Base-by-base conservation (phyloP, 2,797 vertebrate genomes). In the Scarus forsteni region DNA sequence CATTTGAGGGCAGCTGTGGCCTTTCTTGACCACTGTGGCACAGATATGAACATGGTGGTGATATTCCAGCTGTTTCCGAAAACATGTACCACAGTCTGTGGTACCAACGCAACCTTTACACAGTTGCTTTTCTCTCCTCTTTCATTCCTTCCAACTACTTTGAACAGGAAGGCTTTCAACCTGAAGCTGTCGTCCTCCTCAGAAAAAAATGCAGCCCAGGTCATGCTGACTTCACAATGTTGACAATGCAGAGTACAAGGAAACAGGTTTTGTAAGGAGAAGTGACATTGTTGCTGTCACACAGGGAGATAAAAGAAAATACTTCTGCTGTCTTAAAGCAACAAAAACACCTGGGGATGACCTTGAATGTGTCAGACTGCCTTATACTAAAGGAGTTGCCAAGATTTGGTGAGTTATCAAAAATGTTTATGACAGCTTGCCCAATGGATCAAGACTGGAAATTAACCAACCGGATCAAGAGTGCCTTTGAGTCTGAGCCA, bases 201-300 rank as follows among this genome's bases (percentile, higher is more conserved):
- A 38, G n/a, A 27, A 6, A 27, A 6, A 70, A 57, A 1, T 61
- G 40, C 19, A 14, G 18, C 39, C 62, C 34, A 12, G 11, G 11
- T 19, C n/a, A 61, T 13, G 7, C 14, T n/a, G 52, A 61, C 34
- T 45, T 60, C 18, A 56, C 42, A 44, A 1, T n/a, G n/a, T 16
- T 44, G 16, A 66, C 9, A 56, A 45, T 19, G 10, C 34, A 3
- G 19, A 34, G n/a, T 48, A 39, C 40, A 55, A 42, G 10, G 0
- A 11, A 35, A 67, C 12, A 53, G n/a, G 8, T 62, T 42, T 42
- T 40, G 3, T 19, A 27, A 34, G 62, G 52, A 16, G 42, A 77
- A 48, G 27, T 58, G 43, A 70, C 12, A 68, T 40, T 53, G 16
- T 50, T 65, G 51, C 60, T 77, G 50, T 60, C 69, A 79, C 14